phyloP scores from a whole-genome alignment of 2,113 vertebrate species.

The Cisticola juncidis region DNA sequence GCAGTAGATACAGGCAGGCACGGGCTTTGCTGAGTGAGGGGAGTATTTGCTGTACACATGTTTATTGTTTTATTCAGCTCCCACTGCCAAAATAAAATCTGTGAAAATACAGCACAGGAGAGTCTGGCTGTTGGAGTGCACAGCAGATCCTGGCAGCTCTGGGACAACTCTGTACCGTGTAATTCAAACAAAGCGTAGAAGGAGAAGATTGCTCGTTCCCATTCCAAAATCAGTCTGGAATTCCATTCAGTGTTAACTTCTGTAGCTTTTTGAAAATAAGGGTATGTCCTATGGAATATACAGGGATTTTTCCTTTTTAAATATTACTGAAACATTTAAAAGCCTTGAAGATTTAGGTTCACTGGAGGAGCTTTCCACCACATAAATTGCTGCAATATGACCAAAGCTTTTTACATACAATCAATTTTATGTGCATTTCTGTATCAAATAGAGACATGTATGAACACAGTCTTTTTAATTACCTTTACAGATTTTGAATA shows the following conservation, averaged over 20 bases:
- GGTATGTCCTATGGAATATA: not conserved
- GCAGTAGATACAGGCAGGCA: accelerated
- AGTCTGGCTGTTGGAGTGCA: not conserved
- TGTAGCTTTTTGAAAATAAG: not conserved
- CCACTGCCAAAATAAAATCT: not conserved
- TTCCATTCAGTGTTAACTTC: not conserved
- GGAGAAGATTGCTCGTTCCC: not conserved
- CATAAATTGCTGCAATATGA: not conserved
- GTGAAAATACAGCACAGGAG: not conserved
- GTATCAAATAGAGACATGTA: not conserved
- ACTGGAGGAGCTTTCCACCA: not conserved
- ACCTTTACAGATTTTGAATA: not conserved
- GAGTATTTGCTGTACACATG: not conserved
- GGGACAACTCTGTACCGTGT: not conserved
- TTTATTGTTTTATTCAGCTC: not conserved
- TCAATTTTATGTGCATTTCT: not conserved
- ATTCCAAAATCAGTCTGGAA: not conserved
- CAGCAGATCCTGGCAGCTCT: not conserved
- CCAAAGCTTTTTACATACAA: not conserved
- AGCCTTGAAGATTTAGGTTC: not conserved
- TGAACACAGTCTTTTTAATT: not conserved
- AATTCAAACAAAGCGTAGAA: not conserved
- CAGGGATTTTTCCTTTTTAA: not conserved
- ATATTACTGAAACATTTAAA: not conserved
- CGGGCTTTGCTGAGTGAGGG: not conserved